Evolutionary conservation across 2,888 invertebrate genomes (phyloP).

Genomic region (Rosalia funebris): DNA sequence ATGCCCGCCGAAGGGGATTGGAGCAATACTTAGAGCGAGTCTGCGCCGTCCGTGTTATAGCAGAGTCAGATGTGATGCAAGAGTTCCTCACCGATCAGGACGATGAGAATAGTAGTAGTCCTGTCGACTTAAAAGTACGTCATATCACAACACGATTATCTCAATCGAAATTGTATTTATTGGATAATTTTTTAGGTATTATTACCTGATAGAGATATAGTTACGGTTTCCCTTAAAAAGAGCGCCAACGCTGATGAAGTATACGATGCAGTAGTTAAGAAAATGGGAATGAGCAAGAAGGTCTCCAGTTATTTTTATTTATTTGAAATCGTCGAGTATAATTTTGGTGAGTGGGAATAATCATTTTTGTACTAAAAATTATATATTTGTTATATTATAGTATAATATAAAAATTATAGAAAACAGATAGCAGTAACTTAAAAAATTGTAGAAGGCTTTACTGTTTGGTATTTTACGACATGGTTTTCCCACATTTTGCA

Average conservation of each 20-base stretch:
- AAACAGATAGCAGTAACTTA: too few species aligned
- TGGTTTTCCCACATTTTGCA: too few species aligned
- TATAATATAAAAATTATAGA: too few species aligned
- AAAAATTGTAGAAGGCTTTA: too few species aligned
- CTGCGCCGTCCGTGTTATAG: conserved; percentile 97
- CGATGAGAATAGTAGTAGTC: conserved; percentile 76
- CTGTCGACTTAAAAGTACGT: conserved; percentile 75
- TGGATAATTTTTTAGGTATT: conserved; percentile 72
- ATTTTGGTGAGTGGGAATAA: conserved; percentile 76
- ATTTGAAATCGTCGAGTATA: conserved; percentile 97
- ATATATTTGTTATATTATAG: neutral
- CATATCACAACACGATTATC: too few species aligned
- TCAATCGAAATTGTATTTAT: too few species aligned
- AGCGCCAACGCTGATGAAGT: conserved; percentile 92
- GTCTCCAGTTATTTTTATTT: conserved; percentile 92
- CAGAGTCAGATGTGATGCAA: conserved; percentile 96
- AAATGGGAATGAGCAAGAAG: conserved; percentile 82
- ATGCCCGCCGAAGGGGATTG: conserved; percentile 90
- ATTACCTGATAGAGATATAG: conserved; percentile 90
- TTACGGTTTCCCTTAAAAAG: conserved; percentile 87
- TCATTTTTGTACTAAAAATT: neutral
- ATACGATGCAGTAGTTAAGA: conserved; percentile 86
- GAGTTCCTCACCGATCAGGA: conserved; percentile 95
- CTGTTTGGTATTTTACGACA: too few species aligned
- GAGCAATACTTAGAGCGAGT: conserved; percentile 99